These are phyloP conservation scores for Odontomyia ornata DNA, from an alignment of 2,888 invertebrate genomes.

Conservation along the genomic window DNA sequence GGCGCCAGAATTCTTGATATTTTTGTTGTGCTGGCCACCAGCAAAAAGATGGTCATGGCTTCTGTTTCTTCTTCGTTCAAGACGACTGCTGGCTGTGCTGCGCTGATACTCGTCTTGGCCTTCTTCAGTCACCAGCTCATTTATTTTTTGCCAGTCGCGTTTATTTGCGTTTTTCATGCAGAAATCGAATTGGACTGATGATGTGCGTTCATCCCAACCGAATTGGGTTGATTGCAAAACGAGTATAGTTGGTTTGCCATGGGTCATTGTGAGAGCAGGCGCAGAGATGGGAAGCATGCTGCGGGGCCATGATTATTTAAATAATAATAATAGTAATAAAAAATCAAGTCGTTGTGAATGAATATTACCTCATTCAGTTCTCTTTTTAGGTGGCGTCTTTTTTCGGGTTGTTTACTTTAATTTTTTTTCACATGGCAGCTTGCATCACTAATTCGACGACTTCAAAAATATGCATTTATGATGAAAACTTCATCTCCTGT, in stretches of 20 bases:
- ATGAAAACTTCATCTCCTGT: too few relatives aligned
- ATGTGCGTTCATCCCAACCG: background rate
- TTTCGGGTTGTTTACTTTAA: too few relatives aligned
- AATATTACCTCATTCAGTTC: conserved; percentile 3
- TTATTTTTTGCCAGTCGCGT: background rate
- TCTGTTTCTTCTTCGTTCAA: conserved; percentile 14
- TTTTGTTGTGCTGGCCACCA: conserved; percentile 52
- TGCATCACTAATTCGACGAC: too few relatives aligned
- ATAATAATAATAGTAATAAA: background rate
- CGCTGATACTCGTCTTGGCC: conserved; percentile 10
- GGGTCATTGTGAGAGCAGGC: background rate
- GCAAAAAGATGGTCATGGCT: conserved; percentile 15
- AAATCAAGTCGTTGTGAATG: background rate
- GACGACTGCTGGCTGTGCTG: background rate
- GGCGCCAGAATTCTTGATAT: conserved; percentile 67
- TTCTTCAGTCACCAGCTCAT: background rate
- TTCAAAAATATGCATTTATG: too few relatives aligned
- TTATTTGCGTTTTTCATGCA: background rate
- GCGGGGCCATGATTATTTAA: background rate
- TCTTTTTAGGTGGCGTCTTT: background rate
- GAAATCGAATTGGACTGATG: background rate
- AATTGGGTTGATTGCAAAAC: background rate
- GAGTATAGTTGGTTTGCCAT: background rate
- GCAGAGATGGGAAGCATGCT: background rate
- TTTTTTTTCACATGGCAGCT: too few relatives aligned